phyloP scores from a whole-genome alignment of 2,113 vertebrate species.

The Tenrec ecaudatus region DNA sequence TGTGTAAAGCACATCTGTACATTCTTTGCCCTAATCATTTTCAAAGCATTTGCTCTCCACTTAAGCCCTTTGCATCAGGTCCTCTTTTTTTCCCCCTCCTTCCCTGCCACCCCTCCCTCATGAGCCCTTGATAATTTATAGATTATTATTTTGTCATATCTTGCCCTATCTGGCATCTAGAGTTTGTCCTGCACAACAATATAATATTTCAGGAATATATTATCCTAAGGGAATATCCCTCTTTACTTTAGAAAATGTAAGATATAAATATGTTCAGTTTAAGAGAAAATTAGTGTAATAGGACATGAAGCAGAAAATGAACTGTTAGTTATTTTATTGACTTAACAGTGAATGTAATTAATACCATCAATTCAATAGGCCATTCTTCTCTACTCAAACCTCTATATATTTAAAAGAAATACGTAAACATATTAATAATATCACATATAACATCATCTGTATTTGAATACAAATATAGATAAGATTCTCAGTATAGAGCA shows the following conservation, averaged over 20 bases:
- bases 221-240: not conserved
- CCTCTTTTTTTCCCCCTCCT: too few relatives aligned
- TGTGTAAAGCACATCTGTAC: too few relatives aligned
- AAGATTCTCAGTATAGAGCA: not conserved
- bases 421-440: too few relatives aligned
- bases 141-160: too few relatives aligned
- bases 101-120: too few relatives aligned
- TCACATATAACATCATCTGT: too few relatives aligned
- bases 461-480: too few relatives aligned
- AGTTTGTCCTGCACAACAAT: not conserved
- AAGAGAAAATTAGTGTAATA: not conserved
- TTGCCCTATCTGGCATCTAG: too few relatives aligned
- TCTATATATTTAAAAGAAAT: not conserved
- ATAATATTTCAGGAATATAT: not conserved
- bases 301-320: conserved; percentile 1
- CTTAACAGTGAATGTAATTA: conserved; percentile 35
- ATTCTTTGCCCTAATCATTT: too few relatives aligned
- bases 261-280: not conserved
- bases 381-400: not conserved
- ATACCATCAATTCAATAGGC: not conserved
- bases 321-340: conserved; percentile 6
- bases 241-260: conserved; percentile 18
- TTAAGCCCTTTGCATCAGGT: too few relatives aligned
- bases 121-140: too few relatives aligned
- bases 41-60: too few relatives aligned